Conservation (phyloP, 2,888 invertebrate genomes). For the Lacanobia wlatinum region DNA sequence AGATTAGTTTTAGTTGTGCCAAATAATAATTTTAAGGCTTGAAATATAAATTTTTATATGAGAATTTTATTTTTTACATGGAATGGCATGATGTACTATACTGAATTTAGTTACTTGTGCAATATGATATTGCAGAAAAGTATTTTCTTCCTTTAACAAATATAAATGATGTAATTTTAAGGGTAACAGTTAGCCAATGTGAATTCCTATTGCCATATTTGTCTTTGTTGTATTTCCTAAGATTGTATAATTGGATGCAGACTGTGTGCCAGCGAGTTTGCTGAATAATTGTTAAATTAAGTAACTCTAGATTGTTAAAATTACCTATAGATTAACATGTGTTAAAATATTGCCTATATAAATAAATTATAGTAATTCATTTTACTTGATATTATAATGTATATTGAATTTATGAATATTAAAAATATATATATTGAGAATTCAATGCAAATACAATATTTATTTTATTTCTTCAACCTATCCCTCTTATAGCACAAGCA, state of each 20-base stretch:
- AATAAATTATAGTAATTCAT: constrained; percentile 91
- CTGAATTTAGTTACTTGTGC: constrained; percentile 80
- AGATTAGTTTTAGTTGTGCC: constrained; percentile 81
- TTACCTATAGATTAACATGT: constrained; percentile 90
- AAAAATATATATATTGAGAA: constrained; percentile 90
- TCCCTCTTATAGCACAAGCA: neutral
- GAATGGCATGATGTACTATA: constrained; percentile 85
- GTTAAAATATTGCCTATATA: constrained; percentile 91
- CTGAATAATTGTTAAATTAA: constrained; percentile 85
- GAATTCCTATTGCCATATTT: constrained; percentile 90
- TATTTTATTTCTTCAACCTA: constrained; percentile 46
- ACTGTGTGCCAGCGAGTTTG: constrained; percentile 63
- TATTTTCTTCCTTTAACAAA: constrained; percentile 79
- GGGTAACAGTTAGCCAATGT: constrained; percentile 80
- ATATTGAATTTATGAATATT: constrained; percentile 91
- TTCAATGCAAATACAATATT: constrained; percentile 80
- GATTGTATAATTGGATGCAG: constrained; percentile 51
- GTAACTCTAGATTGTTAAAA: constrained; percentile 89
- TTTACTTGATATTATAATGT: constrained; percentile 91
- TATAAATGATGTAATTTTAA: constrained; percentile 70
- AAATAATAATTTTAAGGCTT: constrained; percentile 83
- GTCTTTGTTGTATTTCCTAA: constrained; percentile 82
- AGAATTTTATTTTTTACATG: constrained; percentile 80
- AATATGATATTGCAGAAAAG: constrained; percentile 82
- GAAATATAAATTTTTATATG: constrained; percentile 74